A percentile compares a stretch with the other conserved stretches of the same genome.
Conservation (phyloP, 2,888 invertebrate genomes). For the Hypselothyrea guttata region DNA sequence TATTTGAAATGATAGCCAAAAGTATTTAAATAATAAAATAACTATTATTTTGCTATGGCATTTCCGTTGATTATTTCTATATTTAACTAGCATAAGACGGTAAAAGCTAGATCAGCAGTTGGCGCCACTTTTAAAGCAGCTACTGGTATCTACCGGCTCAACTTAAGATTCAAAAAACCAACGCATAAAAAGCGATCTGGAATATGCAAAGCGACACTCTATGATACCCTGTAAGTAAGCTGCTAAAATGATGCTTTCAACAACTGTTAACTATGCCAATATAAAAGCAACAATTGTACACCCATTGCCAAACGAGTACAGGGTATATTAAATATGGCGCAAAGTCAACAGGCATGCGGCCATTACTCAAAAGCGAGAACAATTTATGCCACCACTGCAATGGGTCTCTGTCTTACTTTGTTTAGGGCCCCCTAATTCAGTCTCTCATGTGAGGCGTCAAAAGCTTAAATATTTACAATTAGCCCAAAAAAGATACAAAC, state of each 20-base stretch:
- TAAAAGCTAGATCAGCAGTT: too few species aligned
- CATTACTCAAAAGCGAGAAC: conserved; percentile 62
- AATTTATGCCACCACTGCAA: conserved; percentile 65
- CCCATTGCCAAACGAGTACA: neutral
- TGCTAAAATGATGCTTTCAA: too few species aligned
- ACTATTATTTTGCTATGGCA: too few species aligned
- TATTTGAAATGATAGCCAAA: too few species aligned
- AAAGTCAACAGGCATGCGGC: conserved; percentile 58
- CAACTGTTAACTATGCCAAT: conserved; percentile 2
- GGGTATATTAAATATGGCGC: conserved; percentile 65
- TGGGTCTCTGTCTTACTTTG: conserved; percentile 32
- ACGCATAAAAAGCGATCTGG: conserved; percentile 12
- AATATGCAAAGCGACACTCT: neutral
- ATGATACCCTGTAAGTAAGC: conserved; percentile 15
- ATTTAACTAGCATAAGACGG: too few species aligned
- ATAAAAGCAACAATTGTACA: neutral
- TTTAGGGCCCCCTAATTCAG: conserved; percentile 14
- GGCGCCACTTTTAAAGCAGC: conserved; percentile 28
- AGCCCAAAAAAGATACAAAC: conserved; percentile 26
- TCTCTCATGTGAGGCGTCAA: conserved; percentile 67
- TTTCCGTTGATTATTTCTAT: too few species aligned
- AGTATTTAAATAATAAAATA: too few species aligned
- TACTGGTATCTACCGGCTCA: conserved; percentile 24
- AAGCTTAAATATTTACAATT: conserved; percentile 75
- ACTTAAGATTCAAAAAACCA: conserved; percentile 8